phyloP scores from a whole-genome alignment of 2,888 invertebrate species.

The Pollenia labialis region DNA sequence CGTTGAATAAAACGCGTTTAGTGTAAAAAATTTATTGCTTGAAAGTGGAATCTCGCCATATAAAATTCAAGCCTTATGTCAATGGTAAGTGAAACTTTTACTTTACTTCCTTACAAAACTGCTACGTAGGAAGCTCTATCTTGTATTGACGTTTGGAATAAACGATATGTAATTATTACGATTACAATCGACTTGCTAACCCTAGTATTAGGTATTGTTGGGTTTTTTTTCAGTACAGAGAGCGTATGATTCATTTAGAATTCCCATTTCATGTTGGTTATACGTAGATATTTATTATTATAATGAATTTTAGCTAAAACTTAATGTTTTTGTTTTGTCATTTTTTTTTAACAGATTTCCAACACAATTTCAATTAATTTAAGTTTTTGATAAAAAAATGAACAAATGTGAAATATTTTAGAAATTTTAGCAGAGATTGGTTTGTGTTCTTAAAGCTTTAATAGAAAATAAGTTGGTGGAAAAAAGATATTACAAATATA shows the following conservation, averaged over 20 bases:
- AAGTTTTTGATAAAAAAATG: not conserved
- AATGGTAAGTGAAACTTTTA: too few relatives aligned
- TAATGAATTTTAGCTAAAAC: conserved; percentile 24
- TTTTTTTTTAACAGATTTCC: conserved; percentile 38
- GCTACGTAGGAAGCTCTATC: too few relatives aligned
- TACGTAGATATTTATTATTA: conserved; percentile 33
- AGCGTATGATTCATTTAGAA: conserved; percentile 19
- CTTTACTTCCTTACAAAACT: too few relatives aligned
- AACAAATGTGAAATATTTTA: not conserved
- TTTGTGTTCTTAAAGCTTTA: not conserved
- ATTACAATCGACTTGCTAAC: too few relatives aligned
- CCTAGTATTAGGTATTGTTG: too few relatives aligned
- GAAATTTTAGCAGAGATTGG: not conserved
- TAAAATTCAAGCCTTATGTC: too few relatives aligned
- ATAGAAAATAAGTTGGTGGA: not conserved
- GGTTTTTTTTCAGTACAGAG: too few relatives aligned
- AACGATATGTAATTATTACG: too few relatives aligned
- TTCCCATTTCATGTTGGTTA: conserved; percentile 44
- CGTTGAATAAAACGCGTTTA: too few relatives aligned
- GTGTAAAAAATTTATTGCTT: too few relatives aligned
- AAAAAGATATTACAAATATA: not conserved
- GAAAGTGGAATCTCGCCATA: too few relatives aligned
- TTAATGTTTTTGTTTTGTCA: not conserved
- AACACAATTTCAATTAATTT: conserved; percentile 16
- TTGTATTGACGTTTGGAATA: too few relatives aligned